phyloP scores from a whole-genome alignment of 2,113 vertebrate genomes.

The Hypanus sabinus region DNA sequence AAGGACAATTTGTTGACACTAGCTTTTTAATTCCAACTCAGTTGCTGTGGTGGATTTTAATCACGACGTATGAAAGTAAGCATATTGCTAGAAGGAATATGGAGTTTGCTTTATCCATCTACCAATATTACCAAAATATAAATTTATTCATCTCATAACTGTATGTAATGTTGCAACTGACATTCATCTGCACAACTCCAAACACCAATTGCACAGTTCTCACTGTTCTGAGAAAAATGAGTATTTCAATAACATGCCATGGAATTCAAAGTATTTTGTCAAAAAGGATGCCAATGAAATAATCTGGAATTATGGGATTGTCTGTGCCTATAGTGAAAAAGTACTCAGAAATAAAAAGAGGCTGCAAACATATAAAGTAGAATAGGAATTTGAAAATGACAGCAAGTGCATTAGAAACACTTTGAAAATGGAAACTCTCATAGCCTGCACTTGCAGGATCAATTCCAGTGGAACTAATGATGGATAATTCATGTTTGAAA shows the following conservation, averaged over 20 bases:
- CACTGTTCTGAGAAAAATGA: not conserved
- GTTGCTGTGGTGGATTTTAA: too few species aligned
- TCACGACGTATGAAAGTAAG: too few species aligned
- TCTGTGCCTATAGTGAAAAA: not conserved
- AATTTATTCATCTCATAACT: not conserved
- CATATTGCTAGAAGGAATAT: too few species aligned
- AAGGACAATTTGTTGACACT: too few species aligned
- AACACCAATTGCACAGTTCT: not conserved
- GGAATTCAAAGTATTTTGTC: not conserved
- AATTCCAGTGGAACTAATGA: not conserved
- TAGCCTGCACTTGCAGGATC: not conserved
- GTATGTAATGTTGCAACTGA: not conserved
- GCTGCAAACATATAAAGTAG: not conserved
- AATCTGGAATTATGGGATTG: not conserved
- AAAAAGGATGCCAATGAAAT: not conserved
- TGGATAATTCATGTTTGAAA: not conserved
- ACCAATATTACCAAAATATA: not conserved
- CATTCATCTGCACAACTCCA: not conserved
- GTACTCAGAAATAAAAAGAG: not conserved
- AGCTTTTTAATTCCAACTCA: too few species aligned
- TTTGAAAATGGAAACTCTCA: not conserved
- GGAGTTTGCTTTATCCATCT: not conserved
- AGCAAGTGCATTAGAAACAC: too few species aligned
- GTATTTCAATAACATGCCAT: not conserved
- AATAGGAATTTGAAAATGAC: not conserved